Evolutionary conservation across 2,888 invertebrate genomes (phyloP), one percentile per base, ranked within the genome.

Genomic region (Melikaiella ostensackeni): DNA sequence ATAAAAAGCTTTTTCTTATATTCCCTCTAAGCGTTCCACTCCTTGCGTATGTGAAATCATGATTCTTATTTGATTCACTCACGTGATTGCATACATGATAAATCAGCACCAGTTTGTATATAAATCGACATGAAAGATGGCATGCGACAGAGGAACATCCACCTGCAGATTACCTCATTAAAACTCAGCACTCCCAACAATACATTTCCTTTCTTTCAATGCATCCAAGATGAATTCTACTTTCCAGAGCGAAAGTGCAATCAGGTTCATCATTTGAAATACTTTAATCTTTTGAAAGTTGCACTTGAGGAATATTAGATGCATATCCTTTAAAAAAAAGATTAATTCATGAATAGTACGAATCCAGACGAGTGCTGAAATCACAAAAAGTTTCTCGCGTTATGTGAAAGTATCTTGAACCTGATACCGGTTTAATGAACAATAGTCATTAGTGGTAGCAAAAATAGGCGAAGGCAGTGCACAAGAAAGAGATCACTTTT

Each of bases 401-500:
- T 9, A 75, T 62, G 82, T 77, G 83, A 85, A 84, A 83, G 84
- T 30, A 4, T 83, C 79, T 81, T 79, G 74, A 70, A 35, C 63
- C 33, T 46, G 30, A 46, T 24, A 57, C 59, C 55, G 50, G 70
- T 70, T 50, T 70, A 50, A 76, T 78, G 73, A 77, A 77, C 42
- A 77, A 66, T 66, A 63, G 66, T 76, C 74, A 78, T 64, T 24
- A 62, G 63, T 33, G 62, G 24, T 38, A 75, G 38, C 13, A 78
- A 61, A 75, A 38, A 55, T 27, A 70, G 16, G 62, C 9, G 46
- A 13, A 16, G 55, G 21, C 11, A 19, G 16, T 27, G 63, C 16
- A 63, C 81, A 84, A 81, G 79, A 84, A 84, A 76, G 82, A 82
- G 86, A 88, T 88, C 84, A 88, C 89, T 90, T 89, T 90, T 90